These are phyloP conservation scores for Phoenicopterus ruber DNA, from an alignment of 2,113 vertebrate genomes.

Conservation along the genomic window DNA sequence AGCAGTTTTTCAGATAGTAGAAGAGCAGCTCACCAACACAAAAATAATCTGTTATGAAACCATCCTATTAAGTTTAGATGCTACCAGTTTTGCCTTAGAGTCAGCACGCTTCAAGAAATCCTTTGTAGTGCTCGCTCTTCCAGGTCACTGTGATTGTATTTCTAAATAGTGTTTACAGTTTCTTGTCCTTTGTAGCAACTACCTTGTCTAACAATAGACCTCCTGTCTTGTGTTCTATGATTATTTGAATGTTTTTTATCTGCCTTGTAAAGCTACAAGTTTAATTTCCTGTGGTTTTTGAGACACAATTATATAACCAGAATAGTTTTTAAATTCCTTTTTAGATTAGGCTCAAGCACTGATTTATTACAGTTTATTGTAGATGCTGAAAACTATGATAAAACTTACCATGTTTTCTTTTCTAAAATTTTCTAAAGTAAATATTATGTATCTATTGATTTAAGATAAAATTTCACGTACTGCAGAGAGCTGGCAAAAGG, in stretches of 20 bases:
- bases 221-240: neutral
- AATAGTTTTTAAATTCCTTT: neutral
- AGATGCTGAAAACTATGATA: neutral
- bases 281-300: slow-evolving; percentile 8
- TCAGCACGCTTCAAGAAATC: neutral
- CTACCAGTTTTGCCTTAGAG: neutral
- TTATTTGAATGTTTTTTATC: slow-evolving; percentile 5
- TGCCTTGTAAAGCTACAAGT: neutral
- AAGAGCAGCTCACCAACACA: neutral
- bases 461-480: neutral
- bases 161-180: neutral
- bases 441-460: neutral
- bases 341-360: neutral
- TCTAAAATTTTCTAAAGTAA: slow-evolving; percentile 11
- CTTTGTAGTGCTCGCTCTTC: neutral
- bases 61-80: neutral
- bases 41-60: neutral
- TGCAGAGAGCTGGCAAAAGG: neutral
- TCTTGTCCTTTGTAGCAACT: neutral
- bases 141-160: slow-evolving; percentile 16
- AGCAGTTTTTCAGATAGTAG: neutral
- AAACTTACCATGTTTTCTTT: neutral
- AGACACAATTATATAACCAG: neutral
- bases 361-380: neutral
- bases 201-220: neutral